Conservation (phyloP, 2,797 vertebrate genomes). For the Phoxinus dragarum region DNA sequence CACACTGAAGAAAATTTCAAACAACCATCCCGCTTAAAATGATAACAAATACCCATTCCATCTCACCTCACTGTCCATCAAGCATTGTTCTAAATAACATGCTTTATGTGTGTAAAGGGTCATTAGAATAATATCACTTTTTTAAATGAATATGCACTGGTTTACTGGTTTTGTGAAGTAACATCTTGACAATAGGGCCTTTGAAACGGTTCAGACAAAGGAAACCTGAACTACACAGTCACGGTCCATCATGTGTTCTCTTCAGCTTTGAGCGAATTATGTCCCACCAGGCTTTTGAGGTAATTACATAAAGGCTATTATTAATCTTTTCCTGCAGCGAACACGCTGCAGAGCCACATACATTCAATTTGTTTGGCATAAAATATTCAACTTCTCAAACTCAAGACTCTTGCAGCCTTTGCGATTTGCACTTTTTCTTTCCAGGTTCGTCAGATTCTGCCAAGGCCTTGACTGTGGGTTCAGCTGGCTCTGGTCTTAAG, state of each 20-base stretch:
- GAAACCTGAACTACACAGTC: slow-evolving; percentile 59
- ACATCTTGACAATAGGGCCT: background rate
- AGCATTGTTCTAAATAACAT: background rate
- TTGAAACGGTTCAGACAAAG: slow-evolving; percentile 44
- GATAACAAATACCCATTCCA: background rate
- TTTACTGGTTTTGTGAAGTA: slow-evolving; percentile 27
- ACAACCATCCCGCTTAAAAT: background rate
- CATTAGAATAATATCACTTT: background rate
- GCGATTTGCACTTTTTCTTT: slow-evolving; percentile 2
- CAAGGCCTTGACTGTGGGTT: background rate
- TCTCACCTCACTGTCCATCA: background rate
- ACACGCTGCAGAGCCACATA: slow-evolving; percentile 57
- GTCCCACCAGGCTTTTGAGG: slow-evolving; percentile 67
- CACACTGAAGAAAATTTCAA: background rate
- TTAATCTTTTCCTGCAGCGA: slow-evolving; percentile 63
- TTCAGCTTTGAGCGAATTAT: slow-evolving; percentile 69
- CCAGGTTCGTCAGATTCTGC: slow-evolving; percentile 1
- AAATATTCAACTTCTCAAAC: slow-evolving; percentile 62
- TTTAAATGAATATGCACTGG: background rate
- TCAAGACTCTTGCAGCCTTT: background rate
- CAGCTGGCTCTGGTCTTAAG: slow-evolving; percentile 30
- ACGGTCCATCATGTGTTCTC: slow-evolving; percentile 65
- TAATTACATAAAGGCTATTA: slow-evolving; percentile 68
- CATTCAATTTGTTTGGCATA: slow-evolving; percentile 59
- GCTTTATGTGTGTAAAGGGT: background rate